Evolutionary conservation across 2,797 vertebrate species (phyloP).

Genomic region (Lophotriccus pileatus): DNA sequence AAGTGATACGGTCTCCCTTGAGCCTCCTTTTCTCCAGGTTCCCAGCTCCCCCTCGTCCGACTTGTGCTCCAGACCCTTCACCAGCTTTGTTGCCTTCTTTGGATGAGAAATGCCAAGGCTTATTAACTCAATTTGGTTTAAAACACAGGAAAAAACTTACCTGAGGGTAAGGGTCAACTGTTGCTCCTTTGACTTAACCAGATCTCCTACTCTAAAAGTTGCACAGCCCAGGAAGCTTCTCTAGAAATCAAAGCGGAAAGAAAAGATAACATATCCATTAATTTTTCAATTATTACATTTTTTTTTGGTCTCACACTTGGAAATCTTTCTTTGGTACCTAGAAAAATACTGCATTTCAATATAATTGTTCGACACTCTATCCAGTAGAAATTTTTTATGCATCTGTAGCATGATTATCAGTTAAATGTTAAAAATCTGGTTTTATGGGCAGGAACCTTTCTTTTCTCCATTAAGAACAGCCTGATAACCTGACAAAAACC

Average conservation of each 20-base stretch:
- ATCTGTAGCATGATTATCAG: background rate
- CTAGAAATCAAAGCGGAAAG: constrained; percentile 78
- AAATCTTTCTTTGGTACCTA: background rate
- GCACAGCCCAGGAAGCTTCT: constrained; percentile 89
- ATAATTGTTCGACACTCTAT: background rate
- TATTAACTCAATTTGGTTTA: background rate
- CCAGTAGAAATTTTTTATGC: background rate
- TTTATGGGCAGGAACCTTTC: background rate
- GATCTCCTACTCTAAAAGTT: constrained; percentile 88
- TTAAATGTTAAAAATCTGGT: background rate
- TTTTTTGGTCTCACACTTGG: background rate
- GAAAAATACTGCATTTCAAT: background rate
- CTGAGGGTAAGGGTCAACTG: constrained; percentile 88
- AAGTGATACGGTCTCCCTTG: background rate
- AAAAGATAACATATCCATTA: background rate
- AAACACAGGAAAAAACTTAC: constrained; percentile 72
- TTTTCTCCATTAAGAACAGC: background rate
- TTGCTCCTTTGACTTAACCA: constrained; percentile 90
- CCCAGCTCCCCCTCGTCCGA: background rate
- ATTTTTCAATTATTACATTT: background rate
- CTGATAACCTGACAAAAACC: background rate
- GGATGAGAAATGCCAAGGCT: background rate
- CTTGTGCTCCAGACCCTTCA: background rate
- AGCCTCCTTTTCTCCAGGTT: background rate
- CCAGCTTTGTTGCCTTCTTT: background rate